These are phyloP conservation scores for Brachionus paranguensis DNA, from an alignment of 1,140 invertebrate species.

Conservation along the genomic window DNA sequence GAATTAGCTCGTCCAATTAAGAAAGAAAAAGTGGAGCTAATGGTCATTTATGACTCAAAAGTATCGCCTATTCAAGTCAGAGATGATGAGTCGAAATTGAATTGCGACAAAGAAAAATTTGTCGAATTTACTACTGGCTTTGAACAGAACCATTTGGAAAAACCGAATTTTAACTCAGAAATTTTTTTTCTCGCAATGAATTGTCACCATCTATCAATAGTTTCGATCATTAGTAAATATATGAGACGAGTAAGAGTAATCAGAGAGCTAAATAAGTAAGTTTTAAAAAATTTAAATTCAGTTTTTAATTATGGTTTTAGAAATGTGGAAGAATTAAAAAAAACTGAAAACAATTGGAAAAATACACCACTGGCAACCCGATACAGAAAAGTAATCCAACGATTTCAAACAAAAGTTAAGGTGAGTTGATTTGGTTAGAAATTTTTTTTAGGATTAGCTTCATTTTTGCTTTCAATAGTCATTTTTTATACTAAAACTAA, in stretches of 20 bases:
- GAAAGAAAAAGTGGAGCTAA: slow-evolving; percentile 55
- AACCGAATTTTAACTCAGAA: slow-evolving; percentile 84
- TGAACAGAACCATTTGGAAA: slow-evolving; percentile 58
- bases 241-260: slow-evolving; percentile 72
- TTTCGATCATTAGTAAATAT: slow-evolving; percentile 80
- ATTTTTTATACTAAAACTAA: neutral
- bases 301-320: slow-evolving; percentile 46
- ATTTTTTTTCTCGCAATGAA: slow-evolving; percentile 93
- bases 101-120: slow-evolving; percentile 5
- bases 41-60: neutral
- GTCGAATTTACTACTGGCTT: neutral
- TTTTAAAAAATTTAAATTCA: neutral
- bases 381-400: slow-evolving; percentile 74
- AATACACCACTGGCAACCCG: slow-evolving; percentile 66
- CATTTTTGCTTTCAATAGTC: neutral
- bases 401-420: slow-evolving; percentile 73
- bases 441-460: neutral
- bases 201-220: slow-evolving; percentile 79
- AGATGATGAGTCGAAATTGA: slow-evolving; percentile 35
- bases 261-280: slow-evolving; percentile 67
- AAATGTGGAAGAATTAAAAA: slow-evolving; percentile 51
- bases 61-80: neutral
- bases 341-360: slow-evolving; percentile 64
- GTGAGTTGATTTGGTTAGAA: slow-evolving; percentile 46
- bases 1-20: slow-evolving; percentile 71